These are phyloP conservation scores for Nothocercus nigrocapillus DNA, from an alignment of 2,113 vertebrate genomes.

Conservation along the genomic window DNA sequence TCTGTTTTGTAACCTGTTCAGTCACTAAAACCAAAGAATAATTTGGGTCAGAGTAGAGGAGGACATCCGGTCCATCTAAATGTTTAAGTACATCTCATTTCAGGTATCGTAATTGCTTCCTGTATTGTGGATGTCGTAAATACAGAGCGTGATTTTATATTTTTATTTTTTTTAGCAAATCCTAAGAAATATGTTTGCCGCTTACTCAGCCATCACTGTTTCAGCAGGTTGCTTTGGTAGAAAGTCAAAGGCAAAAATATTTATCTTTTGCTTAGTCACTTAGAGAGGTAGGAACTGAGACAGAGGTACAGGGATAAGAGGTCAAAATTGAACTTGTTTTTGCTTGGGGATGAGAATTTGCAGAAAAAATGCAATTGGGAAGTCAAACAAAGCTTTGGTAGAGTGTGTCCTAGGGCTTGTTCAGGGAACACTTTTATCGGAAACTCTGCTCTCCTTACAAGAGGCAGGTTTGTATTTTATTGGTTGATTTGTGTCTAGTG, in stretches of 20 bases:
- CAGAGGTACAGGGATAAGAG: background rate
- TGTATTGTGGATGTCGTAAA: background rate
- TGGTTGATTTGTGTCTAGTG: background rate
- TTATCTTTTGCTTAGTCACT: background rate
- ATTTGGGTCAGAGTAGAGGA: background rate
- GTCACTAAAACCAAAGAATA: background rate
- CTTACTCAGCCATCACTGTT: background rate
- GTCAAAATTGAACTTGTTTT: background rate
- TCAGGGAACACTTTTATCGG: background rate
- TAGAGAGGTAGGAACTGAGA: background rate
- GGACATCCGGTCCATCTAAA: background rate
- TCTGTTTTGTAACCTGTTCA: background rate
- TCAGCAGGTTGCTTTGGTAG: background rate
- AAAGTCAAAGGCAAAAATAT: background rate
- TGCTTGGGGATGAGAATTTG: background rate
- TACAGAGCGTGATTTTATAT: background rate
- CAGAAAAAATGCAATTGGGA: background rate
- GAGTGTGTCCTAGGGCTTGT: background rate
- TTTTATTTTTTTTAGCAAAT: background rate
- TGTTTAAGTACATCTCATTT: accelerated
- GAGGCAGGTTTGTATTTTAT: background rate
- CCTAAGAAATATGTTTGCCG: background rate
- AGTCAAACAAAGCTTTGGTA: background rate
- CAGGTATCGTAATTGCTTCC: accelerated
- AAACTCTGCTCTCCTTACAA: background rate